Percentiles rank a stretch among this genome's conserved stretches.
phyloP scores from a whole-genome alignment of 2,888 invertebrate species.

The Dicranocentrus wangi region DNA sequence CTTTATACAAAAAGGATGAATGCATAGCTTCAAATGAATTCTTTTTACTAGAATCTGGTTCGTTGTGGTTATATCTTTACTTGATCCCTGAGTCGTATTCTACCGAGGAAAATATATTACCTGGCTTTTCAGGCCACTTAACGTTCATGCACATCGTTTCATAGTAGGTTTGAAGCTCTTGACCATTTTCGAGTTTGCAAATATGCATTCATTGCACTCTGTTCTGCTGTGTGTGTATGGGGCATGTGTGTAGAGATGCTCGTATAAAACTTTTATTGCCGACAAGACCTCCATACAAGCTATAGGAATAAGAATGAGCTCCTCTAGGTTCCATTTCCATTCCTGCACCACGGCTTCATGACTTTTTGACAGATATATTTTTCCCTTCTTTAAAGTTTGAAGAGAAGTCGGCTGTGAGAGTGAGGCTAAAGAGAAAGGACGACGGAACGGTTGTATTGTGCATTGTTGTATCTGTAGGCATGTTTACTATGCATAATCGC shows the following conservation, averaged over 20 bases:
- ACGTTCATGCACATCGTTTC: too few species aligned
- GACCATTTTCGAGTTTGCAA: constrained; percentile 8
- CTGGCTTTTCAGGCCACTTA: constrained; percentile 9
- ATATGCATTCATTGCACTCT: too few species aligned
- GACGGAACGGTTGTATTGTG: not conserved
- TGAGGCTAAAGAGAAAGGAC: constrained; percentile 28
- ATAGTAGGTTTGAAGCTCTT: not conserved
- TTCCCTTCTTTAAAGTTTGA: not conserved
- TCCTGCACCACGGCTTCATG: not conserved
- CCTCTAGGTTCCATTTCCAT: not conserved
- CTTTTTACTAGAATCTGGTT: not conserved
- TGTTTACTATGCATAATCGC: not conserved
- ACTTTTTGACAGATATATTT: constrained; percentile 11
- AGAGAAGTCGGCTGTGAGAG: too few species aligned
- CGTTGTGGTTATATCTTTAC: not conserved
- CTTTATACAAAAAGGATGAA: not conserved
- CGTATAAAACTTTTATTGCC: too few species aligned
- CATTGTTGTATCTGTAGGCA: not conserved
- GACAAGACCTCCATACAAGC: too few species aligned
- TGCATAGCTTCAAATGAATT: not conserved
- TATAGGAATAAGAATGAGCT: not conserved
- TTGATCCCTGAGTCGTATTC: not conserved
- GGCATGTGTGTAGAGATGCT: not conserved
- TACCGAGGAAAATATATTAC: not conserved
- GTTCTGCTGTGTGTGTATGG: too few species aligned